Evolutionary conservation across 2,797 vertebrate genomes (phyloP).

Genomic region (Chaetophractus vellerosus): DNA sequence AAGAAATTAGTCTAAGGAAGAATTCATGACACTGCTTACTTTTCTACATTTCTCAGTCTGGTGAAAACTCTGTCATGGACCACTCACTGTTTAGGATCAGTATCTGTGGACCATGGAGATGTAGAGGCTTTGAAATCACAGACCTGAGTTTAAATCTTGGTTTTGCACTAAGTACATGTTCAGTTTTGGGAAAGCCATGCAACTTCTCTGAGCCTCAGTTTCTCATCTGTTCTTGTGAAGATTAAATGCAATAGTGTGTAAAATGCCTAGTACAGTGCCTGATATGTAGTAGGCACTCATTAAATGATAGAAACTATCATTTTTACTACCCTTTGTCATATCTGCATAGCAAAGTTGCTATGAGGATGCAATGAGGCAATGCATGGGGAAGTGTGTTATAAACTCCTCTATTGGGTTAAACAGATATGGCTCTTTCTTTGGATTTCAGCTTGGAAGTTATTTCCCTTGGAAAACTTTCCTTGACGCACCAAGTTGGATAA

Average conservation of each 20-base stretch:
- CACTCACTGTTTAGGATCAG: not conserved
- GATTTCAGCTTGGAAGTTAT: not conserved
- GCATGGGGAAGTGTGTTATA: rapidly evolving
- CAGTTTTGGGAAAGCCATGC: not conserved
- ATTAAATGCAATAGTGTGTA: not conserved
- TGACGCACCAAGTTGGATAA: not conserved
- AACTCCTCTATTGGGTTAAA: too few species aligned
- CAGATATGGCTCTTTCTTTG: not conserved
- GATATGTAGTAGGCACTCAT: not conserved
- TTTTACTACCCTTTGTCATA: not conserved
- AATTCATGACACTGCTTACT: not conserved
- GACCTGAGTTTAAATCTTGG: not conserved
- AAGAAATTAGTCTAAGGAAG: not conserved
- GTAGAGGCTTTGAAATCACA: not conserved
- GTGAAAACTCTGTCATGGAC: not conserved
- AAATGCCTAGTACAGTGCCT: not conserved
- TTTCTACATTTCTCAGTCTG: not conserved
- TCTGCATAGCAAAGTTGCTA: not conserved
- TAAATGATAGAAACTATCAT: not conserved
- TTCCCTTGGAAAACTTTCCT: not conserved
- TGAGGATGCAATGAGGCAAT: not conserved
- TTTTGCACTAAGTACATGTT: not conserved
- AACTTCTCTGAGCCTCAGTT: not conserved
- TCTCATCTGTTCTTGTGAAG: not conserved
- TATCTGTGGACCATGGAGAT: not conserved